Percentiles rank a stretch among this genome's conserved stretches.
Evolutionary conservation across 2,888 invertebrate species (phyloP).

Genomic region (Rhabditophanes sp.): DNA sequence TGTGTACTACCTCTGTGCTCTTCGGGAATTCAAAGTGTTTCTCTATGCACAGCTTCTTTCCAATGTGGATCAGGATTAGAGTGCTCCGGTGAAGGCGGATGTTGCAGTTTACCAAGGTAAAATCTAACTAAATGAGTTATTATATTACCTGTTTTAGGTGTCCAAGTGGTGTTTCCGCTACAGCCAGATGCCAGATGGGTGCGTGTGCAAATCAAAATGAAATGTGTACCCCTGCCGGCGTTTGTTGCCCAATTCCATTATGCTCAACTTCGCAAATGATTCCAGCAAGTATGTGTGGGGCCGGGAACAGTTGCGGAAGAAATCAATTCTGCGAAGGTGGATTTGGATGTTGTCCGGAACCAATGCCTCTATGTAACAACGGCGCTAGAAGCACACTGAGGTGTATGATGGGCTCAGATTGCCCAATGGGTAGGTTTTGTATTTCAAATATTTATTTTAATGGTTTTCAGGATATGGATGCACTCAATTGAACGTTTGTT

Average conservation of each 20-base stretch:
- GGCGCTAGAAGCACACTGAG: constrained; percentile 27
- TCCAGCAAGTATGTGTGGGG: constrained; percentile 30
- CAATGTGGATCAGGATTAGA: constrained; percentile 33
- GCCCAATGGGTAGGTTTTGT: constrained; percentile 28
- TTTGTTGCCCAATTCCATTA: constrained; percentile 35
- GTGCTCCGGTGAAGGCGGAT: constrained; percentile 39
- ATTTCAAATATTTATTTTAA: constrained; percentile 1
- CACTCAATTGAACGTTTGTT: constrained; percentile 26
- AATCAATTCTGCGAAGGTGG: constrained; percentile 34
- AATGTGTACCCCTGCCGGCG: too few relatives aligned
- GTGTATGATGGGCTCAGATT: constrained; percentile 33
- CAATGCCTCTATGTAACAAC: constrained; percentile 38
- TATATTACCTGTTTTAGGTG: constrained; percentile 18
- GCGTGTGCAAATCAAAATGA: constrained; percentile 2
- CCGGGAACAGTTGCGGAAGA: constrained; percentile 33
- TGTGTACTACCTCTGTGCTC: constrained; percentile 11
- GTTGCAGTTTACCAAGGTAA: constrained; percentile 23
- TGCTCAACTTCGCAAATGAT: constrained; percentile 24
- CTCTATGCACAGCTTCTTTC: too few relatives aligned
- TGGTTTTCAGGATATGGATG: constrained; percentile 5
- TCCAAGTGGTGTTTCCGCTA: constrained; percentile 30
- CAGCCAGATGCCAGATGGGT: constrained; percentile 8
- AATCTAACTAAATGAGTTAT: not conserved
- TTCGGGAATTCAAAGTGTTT: constrained; percentile 17
- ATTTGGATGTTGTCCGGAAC: constrained; percentile 36